These are phyloP conservation scores for Bombus sylvicola DNA, from an alignment of 1,140 invertebrate genomes.

Conservation along the genomic window DNA sequence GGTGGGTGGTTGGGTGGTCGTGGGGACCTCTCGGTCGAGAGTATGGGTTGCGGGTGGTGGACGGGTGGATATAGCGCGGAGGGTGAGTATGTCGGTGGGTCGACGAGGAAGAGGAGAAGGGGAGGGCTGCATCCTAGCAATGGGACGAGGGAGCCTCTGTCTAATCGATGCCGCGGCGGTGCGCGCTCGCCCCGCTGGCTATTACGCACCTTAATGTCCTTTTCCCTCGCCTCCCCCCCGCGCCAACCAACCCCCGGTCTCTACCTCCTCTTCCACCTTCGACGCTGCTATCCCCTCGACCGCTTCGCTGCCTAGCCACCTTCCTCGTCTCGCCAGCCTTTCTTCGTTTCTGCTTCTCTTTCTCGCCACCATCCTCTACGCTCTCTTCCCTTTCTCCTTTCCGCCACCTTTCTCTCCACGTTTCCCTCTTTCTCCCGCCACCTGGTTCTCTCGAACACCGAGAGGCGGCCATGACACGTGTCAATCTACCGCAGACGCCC, in stretches of 20 bases:
- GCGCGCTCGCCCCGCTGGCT: constrained; percentile 82
- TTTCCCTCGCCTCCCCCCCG: constrained; percentile 66
- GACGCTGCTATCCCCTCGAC: constrained; percentile 60
- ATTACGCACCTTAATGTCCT: constrained; percentile 84
- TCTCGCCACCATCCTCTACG: constrained; percentile 27
- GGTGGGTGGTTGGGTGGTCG: constrained; percentile 67
- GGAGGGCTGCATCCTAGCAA: constrained; percentile 73
- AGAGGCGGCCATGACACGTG: constrained; percentile 82
- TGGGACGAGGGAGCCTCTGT: constrained; percentile 79
- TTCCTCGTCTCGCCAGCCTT: constrained; percentile 53
- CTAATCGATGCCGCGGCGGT: constrained; percentile 82
- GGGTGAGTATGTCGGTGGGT: constrained; percentile 61
- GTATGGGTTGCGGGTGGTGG: constrained; percentile 59
- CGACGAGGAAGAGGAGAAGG: constrained; percentile 49
- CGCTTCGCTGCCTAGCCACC: constrained; percentile 55
- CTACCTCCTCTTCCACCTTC: constrained; percentile 71
- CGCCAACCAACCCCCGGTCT: constrained; percentile 56
- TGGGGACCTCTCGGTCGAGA: constrained; percentile 70
- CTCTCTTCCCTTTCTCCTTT: constrained; percentile 24
- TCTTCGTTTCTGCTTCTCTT: constrained; percentile 57
- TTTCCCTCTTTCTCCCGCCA: constrained; percentile 63
- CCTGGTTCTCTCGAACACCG: constrained; percentile 60
- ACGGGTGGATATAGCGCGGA: constrained; percentile 57
- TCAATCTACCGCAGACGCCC: constrained; percentile 83
- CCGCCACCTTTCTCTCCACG: constrained; percentile 55